phyloP scores from a whole-genome alignment of 2,888 invertebrate genomes.

The Drosophila koepferae region DNA sequence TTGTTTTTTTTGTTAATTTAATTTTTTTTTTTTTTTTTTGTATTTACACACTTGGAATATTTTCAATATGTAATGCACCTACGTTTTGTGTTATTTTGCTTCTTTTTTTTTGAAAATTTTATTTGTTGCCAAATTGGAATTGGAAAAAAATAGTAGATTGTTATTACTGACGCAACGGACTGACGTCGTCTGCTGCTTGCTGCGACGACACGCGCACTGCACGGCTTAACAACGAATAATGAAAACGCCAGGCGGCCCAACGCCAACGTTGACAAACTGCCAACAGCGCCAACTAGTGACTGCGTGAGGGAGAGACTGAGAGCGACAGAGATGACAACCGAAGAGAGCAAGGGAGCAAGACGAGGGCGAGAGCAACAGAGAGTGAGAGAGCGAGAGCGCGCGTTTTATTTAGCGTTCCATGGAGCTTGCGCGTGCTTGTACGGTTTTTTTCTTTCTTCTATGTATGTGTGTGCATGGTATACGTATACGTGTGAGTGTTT shows the following conservation, averaged over 20 bases:
- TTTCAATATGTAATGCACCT: slow-evolving; percentile 41
- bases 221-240: slow-evolving; percentile 73
- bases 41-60: neutral
- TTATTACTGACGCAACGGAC: slow-evolving; percentile 71
- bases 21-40: neutral
- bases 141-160: slow-evolving; percentile 34
- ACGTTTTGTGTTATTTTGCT: slow-evolving; percentile 36
- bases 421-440: slow-evolving; percentile 51
- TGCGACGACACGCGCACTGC: slow-evolving; percentile 72
- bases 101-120: neutral
- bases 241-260: slow-evolving; percentile 50
- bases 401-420: slow-evolving; percentile 34
- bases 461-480: neutral
- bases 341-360: neutral
- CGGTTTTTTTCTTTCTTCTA: slow-evolving; percentile 2
- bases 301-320: neutral
- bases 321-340: neutral
- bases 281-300: slow-evolving; percentile 30
- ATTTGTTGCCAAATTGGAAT: slow-evolving; percentile 33
- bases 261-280: slow-evolving; percentile 63
- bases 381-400: too few relatives aligned
- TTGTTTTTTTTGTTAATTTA: neutral
- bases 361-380: slow-evolving; percentile 5
- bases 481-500: neutral
- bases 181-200: slow-evolving; percentile 75